These are phyloP conservation scores for Epirrita christyi DNA, from an alignment of 2,888 invertebrate genomes.

Conservation along the genomic window DNA sequence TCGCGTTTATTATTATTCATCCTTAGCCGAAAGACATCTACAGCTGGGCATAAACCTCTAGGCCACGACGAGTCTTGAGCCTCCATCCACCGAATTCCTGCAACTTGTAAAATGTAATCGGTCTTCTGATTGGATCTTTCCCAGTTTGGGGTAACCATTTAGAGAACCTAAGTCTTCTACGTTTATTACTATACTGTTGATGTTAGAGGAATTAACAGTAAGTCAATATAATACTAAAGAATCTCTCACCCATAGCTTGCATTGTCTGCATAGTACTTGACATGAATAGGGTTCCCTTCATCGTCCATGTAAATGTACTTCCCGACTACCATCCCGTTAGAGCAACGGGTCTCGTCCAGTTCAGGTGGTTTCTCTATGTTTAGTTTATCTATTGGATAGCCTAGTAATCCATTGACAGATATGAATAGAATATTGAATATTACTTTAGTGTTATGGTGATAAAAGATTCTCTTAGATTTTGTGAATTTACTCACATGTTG, in stretches of 20 bases:
- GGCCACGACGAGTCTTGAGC: no score
- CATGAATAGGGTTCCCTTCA: conserved; percentile 86
- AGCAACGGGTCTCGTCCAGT: conserved; percentile 85
- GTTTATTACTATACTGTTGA: no score
- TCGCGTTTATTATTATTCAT: no score
- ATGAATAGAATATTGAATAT: neutral
- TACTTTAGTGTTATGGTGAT: neutral
- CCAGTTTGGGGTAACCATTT: no score
- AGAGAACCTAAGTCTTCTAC: no score
- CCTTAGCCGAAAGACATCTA: no score
- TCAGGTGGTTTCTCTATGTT: conserved; percentile 38
- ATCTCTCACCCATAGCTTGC: conserved; percentile 86
- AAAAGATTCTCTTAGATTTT: neutral
- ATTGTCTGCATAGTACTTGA: conserved; percentile 87
- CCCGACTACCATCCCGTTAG: conserved; percentile 89
- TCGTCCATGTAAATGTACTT: conserved; percentile 88
- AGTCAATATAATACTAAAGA: no score
- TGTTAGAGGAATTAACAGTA: no score
- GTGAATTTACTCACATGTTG: neutral
- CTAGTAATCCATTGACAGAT: conserved; percentile 39
- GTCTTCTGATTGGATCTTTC: no score
- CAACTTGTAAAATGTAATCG: no score
- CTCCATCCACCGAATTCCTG: no score
- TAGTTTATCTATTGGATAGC: conserved; percentile 49
- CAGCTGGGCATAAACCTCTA: no score